Conservation (phyloP, 2,113 vertebrate genomes). For the Hippotragus niger region DNA sequence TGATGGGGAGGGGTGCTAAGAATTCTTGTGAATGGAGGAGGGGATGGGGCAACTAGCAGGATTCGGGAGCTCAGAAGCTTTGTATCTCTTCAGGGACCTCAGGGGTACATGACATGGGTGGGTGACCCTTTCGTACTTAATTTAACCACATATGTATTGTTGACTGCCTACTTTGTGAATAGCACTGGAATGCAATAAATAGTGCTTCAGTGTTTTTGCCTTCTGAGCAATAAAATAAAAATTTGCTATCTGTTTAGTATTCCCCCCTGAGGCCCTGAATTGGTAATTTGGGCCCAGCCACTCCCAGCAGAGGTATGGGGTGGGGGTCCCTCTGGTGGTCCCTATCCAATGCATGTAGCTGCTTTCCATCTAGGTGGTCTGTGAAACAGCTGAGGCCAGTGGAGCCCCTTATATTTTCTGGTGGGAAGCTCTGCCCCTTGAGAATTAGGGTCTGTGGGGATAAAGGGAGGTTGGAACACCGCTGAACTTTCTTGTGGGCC, state of each 20-base stretch:
- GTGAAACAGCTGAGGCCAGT: not conserved
- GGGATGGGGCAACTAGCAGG: not conserved
- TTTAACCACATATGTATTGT: not conserved
- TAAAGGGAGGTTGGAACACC: no score
- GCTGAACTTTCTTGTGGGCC: not conserved
- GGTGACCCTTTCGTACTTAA: not conserved
- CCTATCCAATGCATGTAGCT: not conserved
- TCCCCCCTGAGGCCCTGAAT: not conserved
- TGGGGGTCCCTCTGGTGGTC: not conserved
- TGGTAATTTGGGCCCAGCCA: not conserved
- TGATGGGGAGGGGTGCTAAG: not conserved
- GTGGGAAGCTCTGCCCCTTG: not conserved
- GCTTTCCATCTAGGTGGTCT: not conserved
- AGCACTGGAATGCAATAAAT: not conserved
- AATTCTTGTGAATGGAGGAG: not conserved
- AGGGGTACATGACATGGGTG: not conserved
- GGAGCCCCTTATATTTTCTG: not conserved
- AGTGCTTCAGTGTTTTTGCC: not conserved
- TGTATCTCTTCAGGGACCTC: not conserved
- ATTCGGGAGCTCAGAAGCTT: not conserved
- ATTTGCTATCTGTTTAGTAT: not conserved
- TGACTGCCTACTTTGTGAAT: not conserved
- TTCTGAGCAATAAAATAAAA: conserved; percentile 13
- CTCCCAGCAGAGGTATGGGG: not conserved
- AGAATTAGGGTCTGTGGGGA: not conserved